Base-by-base conservation (phyloP, 1,140 invertebrate genomes). In the Epicauta chinensis region DNA sequence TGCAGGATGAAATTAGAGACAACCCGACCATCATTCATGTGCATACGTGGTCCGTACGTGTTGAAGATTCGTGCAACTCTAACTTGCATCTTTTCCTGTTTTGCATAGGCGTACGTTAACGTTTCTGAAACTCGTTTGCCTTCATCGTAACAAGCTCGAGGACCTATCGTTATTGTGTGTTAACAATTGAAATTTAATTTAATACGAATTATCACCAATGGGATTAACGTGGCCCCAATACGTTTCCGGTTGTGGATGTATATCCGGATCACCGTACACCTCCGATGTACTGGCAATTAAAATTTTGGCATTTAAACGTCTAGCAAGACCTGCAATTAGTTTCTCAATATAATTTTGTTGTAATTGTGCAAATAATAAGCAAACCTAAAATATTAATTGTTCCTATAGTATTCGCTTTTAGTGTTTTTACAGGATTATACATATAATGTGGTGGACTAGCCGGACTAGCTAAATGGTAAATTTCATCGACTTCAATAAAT, bases 151-250 rank as follows among this genome's bases (percentile, higher is more conserved):
- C 97, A 99, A 1, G 96, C 92, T 56, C 97, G 75, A 0, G 87
- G 87, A n/a, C 87, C 86, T 86, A 58, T 43, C 71, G 73, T 12
- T 12, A 3, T 16, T 34, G 3, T 14, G 9, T 35, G 31, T 34
- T 36, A 35, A 47, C 17, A 38, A 36, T 2, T 2, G 4, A 30
- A 5, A 37, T n/a, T 37, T 4, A 3, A 51, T 5, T 56, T 50
- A 48, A 4, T 12, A 48, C 1, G 1, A 12, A 37, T 42, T 34
- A 15, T 48, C 73, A 87, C 93, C 95, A 58, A 99, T 98, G 4
- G 97, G 96, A 81, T 99, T 99, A 0, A 99, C 97, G 72, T 98
- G 89, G 5, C 97, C 97, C 95, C 95, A 99, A 69, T 99, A 99
- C 2, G 86, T 86, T 75, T 97, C 93, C 0, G 87, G 80, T 66